Percentiles rank a stretch among this genome's conserved stretches.
These are phyloP conservation scores for Galaxea fascicularis DNA, from an alignment of 92 coral and sea anemone species.

Conservation along the genomic window DNA sequence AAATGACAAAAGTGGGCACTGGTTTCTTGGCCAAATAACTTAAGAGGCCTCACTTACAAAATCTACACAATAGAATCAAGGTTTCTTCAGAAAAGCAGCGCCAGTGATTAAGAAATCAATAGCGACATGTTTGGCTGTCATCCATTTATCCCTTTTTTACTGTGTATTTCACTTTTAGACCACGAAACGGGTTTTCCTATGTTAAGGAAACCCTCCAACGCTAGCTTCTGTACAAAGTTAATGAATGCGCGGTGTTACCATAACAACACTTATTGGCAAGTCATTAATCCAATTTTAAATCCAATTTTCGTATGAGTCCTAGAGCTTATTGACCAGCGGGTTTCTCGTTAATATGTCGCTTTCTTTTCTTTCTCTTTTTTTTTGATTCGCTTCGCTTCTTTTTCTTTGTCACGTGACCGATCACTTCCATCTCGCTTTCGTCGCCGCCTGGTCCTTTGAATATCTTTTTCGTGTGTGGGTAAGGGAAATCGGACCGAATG, in stretches of 20 bases:
- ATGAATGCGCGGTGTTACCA: neutral
- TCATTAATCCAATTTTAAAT: neutral
- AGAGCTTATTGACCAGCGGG: neutral
- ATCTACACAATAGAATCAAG: conserved; percentile 3
- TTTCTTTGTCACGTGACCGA: conserved; percentile 82
- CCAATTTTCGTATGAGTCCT: neutral
- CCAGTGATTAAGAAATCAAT: neutral
- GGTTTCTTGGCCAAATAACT: neutral
- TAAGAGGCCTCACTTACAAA: neutral
- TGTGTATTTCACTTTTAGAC: neutral
- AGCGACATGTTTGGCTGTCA: neutral
- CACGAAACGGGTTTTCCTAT: neutral
- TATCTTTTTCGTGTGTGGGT: conserved; percentile 65
- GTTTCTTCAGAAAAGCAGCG: neutral
- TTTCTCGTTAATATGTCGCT: conserved; percentile 39
- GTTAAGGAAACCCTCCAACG: neutral
- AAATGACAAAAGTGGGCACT: neutral
- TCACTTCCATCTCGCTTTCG: conserved; percentile 83
- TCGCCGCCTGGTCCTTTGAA: conserved; percentile 82
- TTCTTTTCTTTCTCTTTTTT: conserved; percentile 42
- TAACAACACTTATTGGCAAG: neutral
- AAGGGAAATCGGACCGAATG: conserved; percentile 48
- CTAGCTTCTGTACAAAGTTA: conserved; percentile 21
- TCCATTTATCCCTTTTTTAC: neutral
- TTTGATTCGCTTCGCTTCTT: conserved; percentile 56